These are phyloP conservation scores for Tokudaia muenninki DNA, from an alignment of 2,797 vertebrate species.

Conservation along the genomic window DNA sequence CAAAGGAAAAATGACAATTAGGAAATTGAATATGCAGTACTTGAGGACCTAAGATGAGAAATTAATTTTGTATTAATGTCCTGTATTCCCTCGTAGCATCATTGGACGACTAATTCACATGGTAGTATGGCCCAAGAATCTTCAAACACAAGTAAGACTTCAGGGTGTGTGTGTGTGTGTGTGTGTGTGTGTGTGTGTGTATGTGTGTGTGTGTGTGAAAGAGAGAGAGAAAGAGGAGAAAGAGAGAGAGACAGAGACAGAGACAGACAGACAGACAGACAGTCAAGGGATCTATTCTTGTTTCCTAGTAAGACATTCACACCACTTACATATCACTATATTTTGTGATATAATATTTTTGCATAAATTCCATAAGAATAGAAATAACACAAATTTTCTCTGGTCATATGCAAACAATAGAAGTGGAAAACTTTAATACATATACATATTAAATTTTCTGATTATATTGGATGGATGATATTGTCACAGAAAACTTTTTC, in stretches of 20 bases:
- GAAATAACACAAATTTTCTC: slow-evolving; percentile 19
- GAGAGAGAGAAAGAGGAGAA: background rate
- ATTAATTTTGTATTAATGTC: slow-evolving; percentile 34
- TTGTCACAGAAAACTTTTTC: background rate
- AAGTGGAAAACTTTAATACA: background rate
- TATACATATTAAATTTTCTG: background rate
- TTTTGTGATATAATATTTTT: slow-evolving; percentile 2
- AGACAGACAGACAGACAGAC: background rate
- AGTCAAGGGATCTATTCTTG: background rate
- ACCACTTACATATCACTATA: background rate
- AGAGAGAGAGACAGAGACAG: background rate
- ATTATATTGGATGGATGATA: background rate
- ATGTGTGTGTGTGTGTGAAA: background rate
- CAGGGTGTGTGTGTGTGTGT: too few species aligned
- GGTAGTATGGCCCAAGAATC: background rate
- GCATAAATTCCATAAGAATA: slow-evolving; percentile 19
- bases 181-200: background rate
- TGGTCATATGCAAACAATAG: background rate
- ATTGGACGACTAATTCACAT: background rate
- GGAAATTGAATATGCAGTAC: background rate
- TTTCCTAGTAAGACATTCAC: background rate
- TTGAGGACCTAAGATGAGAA: background rate
- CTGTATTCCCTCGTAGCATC: slow-evolving; percentile 47
- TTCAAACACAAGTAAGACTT: background rate
- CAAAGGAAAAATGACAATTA: background rate